These are phyloP conservation scores for Platyura marginata DNA, from an alignment of 1,140 invertebrate genomes.

Conservation along the genomic window DNA sequence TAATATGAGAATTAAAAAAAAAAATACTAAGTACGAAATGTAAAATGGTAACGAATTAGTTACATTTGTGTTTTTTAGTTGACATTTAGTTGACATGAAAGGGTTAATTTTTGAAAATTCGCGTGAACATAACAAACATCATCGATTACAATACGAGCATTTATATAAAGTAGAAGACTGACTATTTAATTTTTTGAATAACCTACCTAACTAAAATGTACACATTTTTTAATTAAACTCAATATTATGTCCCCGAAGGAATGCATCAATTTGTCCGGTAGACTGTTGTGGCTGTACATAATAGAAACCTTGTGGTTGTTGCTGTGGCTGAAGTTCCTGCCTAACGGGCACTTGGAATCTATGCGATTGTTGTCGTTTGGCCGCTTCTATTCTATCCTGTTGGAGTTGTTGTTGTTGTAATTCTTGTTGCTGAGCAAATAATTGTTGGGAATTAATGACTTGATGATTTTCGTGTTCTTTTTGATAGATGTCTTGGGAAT, in stretches of 20 bases:
- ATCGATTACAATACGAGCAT: no score
- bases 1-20: no score
- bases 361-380: constrained; percentile 17
- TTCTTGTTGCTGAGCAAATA: constrained; percentile 51
- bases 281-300: constrained; percentile 38
- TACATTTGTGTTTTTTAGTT: no score
- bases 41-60: no score
- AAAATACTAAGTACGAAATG: no score
- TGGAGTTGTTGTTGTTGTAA: constrained; percentile 34
- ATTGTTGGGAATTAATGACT: constrained; percentile 51
- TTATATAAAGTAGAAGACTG: no score
- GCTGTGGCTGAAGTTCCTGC: constrained; percentile 21
- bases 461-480: constrained; percentile 45
- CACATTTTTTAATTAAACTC: constrained; percentile 30
- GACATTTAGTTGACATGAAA: no score
- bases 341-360: constrained; percentile 24
- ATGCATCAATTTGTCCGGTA: constrained; percentile 58
- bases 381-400: constrained; percentile 26
- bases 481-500: constrained; percentile 47
- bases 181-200: no score
- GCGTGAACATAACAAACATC: no score
- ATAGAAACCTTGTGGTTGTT: constrained; percentile 37
- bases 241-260: constrained; percentile 51
- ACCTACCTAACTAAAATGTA: no score
- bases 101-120: no score